Base-by-base conservation (phyloP, 2,888 invertebrate genomes). In the Calameuta pallipes region DNA sequence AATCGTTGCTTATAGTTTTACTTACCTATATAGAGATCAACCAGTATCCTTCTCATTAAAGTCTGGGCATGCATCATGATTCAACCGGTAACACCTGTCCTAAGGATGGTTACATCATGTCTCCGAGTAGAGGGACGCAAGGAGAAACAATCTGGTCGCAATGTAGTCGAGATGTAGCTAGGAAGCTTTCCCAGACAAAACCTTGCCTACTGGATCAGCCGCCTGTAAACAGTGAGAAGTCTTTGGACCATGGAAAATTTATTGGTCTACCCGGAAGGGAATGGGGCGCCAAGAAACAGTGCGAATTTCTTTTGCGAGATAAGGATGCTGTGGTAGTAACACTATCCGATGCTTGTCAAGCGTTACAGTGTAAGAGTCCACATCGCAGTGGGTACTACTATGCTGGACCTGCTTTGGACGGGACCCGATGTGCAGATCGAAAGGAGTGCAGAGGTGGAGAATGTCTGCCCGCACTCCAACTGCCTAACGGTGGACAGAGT, bases 361-460 rank as follows among this genome's bases (percentile, higher is more conserved):
- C 95, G 90, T 92, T 96, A 75, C 94, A 94, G 83, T 96, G 96
- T 87, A 94, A 94, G 86, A 94, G 95, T 31, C 96, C 96, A 56
- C 94, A 95, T 87, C 93, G 95, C 75, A 94, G 94, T 79, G 96
- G 96, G 15, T 95, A 94, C 91, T 96, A 95, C 90, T 94, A 94
- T 88, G 95, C 96, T 1, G 96, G 96, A 0, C 97, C 97, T 0
- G 97, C 97, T n/a, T 91, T 97, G 41, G 96, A 96, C 81, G 97
- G 97, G 73, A 97, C 96, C 0, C 91, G 93, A 33, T 97, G 97
- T 88, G 96, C 95, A 13, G 89, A 90, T 0, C 92, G 92, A 79
- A 94, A 93, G 92, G 95, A 95, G 85, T 91, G 92, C 81, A 85
- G 83, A 13, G 88, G 87, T 4, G 90, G 90, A n/a, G 85, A 87